phyloP scores from a whole-genome alignment of 2,113 vertebrate species.

The Hemiscyllium ocellatum region DNA sequence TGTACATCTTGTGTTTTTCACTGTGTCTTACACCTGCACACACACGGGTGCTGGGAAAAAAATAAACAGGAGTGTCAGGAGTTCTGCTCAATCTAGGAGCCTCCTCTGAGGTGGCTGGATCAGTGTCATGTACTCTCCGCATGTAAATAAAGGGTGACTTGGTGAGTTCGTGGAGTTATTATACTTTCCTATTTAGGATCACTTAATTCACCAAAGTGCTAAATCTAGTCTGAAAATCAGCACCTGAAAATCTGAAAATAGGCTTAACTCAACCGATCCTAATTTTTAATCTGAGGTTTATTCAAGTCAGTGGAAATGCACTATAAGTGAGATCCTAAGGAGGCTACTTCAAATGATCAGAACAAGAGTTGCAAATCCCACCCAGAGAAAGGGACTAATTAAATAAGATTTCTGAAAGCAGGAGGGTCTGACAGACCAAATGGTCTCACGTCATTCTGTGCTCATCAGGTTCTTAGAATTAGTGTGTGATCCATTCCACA shows the following conservation, averaged over 20 bases:
- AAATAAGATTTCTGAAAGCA: not conserved
- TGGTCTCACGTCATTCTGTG: not conserved
- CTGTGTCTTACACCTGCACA: no score
- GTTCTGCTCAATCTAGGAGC: no score
- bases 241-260: not conserved
- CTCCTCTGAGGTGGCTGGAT: no score
- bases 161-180: not conserved
- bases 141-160: no score
- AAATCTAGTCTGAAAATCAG: not conserved
- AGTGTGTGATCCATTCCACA: not conserved
- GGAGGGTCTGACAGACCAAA: not conserved
- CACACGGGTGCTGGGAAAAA: no score
- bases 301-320: not conserved
- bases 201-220: not conserved
- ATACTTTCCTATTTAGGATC: not conserved
- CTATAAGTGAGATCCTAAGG: not conserved
- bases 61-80: no score
- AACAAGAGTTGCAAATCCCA: not conserved
- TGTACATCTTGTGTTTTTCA: no score
- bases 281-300: not conserved
- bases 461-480: not conserved
- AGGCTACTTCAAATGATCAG: not conserved
- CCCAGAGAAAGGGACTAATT: not conserved
- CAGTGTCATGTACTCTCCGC: no score
- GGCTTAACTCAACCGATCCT: not conserved